Evolutionary conservation across 2,888 invertebrate species (phyloP).

Genomic region (Lycophotia porphyrea): DNA sequence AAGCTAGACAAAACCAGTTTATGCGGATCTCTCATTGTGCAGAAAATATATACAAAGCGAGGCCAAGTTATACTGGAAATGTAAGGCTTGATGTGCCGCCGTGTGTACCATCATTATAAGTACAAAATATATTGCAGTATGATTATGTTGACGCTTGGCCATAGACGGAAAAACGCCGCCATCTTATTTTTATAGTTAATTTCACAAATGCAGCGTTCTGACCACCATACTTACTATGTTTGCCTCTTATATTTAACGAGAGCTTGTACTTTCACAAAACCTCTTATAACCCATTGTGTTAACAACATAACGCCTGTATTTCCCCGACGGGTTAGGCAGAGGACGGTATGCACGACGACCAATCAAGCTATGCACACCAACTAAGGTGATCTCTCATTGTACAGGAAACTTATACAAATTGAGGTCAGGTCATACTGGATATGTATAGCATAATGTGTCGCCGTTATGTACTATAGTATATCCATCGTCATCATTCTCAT

Average conservation of each 20-base stretch:
- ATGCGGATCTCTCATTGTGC: no score
- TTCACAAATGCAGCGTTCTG: not conserved
- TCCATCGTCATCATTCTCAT: not conserved
- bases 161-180: not conserved
- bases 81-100: no score
- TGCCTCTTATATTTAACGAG: conserved; percentile 8
- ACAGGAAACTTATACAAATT: no score
- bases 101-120: conserved; percentile 9
- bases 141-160: not conserved
- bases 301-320: not conserved
- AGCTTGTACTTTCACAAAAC: conserved; percentile 25
- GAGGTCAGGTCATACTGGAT: no score
- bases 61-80: no score
- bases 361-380: no score
- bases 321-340: not conserved
- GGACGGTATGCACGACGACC: no score
- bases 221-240: not conserved
- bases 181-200: not conserved
- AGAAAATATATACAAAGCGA: no score
- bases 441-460: no score
- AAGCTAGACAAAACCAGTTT: no score
- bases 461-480: no score
- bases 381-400: no score
- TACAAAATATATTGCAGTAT: conserved; percentile 28
- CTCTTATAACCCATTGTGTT: conserved; percentile 26